Evolutionary conservation across 2,113 vertebrate species (phyloP).

Genomic region (Mustelus asterias): DNA sequence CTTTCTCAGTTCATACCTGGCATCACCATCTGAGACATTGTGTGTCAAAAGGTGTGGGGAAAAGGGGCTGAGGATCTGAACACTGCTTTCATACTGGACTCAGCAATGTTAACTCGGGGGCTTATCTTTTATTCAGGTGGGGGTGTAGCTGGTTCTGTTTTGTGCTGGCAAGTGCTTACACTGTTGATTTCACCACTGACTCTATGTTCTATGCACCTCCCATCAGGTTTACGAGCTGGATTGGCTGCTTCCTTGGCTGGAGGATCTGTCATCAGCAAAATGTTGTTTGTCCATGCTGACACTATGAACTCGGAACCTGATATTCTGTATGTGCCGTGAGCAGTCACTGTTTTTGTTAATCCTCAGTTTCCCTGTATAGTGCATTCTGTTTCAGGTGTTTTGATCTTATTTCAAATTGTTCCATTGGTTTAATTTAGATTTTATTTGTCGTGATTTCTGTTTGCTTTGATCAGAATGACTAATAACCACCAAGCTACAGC

Average conservation of each 20-base stretch:
- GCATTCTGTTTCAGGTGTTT: neutral
- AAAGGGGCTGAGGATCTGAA: slow-evolving; percentile 9
- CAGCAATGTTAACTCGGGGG: slow-evolving; percentile 2
- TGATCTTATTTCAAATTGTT: neutral
- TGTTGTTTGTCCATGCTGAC: slow-evolving; percentile 79
- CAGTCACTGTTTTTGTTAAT: neutral
- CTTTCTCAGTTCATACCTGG: slow-evolving; percentile 15
- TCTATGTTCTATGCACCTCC: slow-evolving; percentile 33
- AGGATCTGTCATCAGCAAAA: slow-evolving; percentile 78
- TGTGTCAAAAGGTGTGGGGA: slow-evolving; percentile 8
- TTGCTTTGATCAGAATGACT: neutral
- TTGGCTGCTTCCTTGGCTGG: slow-evolving; percentile 79
- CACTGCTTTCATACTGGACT: slow-evolving; percentile 16
- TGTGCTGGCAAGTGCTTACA: neutral
- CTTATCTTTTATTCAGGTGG: slow-evolving; percentile 19
- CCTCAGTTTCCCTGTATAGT: neutral
- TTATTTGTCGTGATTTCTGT: neutral
- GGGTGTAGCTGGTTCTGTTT: slow-evolving; percentile 13
- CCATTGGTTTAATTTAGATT: neutral
- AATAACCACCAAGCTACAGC: neutral
- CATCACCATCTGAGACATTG: slow-evolving; percentile 21
- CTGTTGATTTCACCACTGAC: slow-evolving; percentile 22
- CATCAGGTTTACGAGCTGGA: slow-evolving; percentile 69
- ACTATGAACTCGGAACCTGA: slow-evolving; percentile 84
- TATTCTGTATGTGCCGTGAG: slow-evolving; percentile 71